Conservation (phyloP, 2,113 vertebrate genomes). For the Trematocara marginatum region DNA sequence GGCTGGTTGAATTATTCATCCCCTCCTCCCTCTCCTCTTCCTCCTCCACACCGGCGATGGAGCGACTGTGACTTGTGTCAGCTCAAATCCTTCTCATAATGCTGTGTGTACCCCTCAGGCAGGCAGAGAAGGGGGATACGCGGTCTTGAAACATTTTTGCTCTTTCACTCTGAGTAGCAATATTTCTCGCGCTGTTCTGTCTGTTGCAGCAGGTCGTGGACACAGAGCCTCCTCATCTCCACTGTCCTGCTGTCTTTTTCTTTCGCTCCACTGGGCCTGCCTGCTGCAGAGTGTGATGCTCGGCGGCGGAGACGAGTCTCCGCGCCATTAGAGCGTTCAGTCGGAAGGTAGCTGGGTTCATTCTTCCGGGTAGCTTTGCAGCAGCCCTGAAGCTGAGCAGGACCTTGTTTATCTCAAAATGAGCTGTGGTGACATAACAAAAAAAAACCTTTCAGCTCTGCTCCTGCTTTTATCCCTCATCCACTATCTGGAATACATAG, state of each 20-base stretch:
- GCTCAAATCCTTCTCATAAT: constrained; percentile 63
- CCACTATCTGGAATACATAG: neutral
- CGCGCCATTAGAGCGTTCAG: constrained; percentile 31
- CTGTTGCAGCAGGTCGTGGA: constrained; percentile 41
- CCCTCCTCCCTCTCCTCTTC: neutral
- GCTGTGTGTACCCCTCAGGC: constrained; percentile 60
- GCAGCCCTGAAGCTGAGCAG: constrained; percentile 2
- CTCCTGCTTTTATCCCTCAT: neutral
- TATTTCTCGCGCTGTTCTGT: constrained; percentile 30
- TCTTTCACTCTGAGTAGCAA: constrained; percentile 47
- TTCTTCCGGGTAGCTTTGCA: neutral
- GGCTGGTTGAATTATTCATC: constrained; percentile 66
- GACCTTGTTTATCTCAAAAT: constrained; percentile 23
- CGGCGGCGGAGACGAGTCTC: constrained; percentile 17
- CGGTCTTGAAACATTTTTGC: neutral
- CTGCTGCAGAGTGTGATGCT: constrained; percentile 28
- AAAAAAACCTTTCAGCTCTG: neutral
- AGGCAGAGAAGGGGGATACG: constrained; percentile 19
- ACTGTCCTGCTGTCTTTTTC: neutral
- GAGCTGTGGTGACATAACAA: neutral
- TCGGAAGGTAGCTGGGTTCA: constrained; percentile 15
- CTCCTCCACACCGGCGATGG: constrained; percentile 37
- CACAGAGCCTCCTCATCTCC: constrained; percentile 18
- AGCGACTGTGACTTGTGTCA: constrained; percentile 69
- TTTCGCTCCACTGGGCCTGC: constrained; percentile 25